A percentile compares a stretch with the other conserved stretches of the same genome.
phyloP scores from a whole-genome alignment of 2,797 vertebrate genomes.

The Podargus strigoides region DNA sequence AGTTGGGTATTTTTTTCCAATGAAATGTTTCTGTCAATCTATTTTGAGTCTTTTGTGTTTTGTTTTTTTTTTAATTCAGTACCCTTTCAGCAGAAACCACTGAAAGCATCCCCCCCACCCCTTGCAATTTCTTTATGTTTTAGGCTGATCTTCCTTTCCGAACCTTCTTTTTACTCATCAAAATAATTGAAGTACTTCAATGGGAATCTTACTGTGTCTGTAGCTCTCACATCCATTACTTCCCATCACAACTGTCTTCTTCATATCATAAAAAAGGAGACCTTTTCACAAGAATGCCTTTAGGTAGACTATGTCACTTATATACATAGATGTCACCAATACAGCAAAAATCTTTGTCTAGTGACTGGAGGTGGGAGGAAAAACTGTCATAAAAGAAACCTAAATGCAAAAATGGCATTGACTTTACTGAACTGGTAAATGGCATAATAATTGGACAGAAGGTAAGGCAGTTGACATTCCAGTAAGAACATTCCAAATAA shows the following conservation, averaged over 20 bases:
- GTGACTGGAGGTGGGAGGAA: neutral
- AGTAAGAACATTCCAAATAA: neutral
- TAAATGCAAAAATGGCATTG: neutral
- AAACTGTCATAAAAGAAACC: neutral
- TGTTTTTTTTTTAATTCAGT: neutral
- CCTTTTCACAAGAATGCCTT: neutral
- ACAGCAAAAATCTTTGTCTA: neutral
- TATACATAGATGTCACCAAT: neutral
- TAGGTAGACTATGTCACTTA: neutral
- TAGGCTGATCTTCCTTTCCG: neutral
- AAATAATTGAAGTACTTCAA: neutral
- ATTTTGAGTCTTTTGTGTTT: neutral
- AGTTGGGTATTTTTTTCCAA: neutral
- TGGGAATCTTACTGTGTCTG: neutral
- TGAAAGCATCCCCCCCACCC: neutral
- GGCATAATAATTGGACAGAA: neutral
- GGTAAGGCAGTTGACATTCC: neutral
- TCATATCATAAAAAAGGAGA: neutral
- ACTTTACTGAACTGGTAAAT: neutral
- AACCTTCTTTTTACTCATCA: neutral
- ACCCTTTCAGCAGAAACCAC: neutral
- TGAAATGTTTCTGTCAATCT: neutral
- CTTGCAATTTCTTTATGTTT: neutral
- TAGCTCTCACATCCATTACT: neutral
- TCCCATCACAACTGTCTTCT: neutral